Percentiles rank a stretch among this genome's conserved stretches.
These are phyloP conservation scores for Menidia menidia DNA, from an alignment of 2,797 vertebrate species.

Conservation along the genomic window DNA sequence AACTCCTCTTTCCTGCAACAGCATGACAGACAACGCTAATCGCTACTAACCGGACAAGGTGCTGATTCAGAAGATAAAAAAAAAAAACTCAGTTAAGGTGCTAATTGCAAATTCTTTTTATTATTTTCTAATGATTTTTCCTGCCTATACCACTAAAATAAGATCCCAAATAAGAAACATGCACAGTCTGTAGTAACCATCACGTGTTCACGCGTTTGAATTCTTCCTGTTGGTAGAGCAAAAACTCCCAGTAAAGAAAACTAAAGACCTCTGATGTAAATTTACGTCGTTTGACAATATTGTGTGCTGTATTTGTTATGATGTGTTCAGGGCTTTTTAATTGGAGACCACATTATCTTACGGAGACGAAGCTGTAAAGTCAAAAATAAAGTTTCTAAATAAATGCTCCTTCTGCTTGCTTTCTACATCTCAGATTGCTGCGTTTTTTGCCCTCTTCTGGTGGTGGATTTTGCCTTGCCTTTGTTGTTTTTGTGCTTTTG, in stretches of 20 bases:
- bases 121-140: slow-evolving; percentile 71
- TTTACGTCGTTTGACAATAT: slow-evolving; percentile 64
- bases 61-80: slow-evolving; percentile 88
- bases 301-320: slow-evolving; percentile 48
- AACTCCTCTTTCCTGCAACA: slow-evolving; percentile 64
- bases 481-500: slow-evolving; percentile 51
- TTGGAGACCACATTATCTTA: slow-evolving; percentile 55
- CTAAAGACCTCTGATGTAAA: slow-evolving; percentile 74
- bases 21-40: slow-evolving; percentile 76
- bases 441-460: slow-evolving; percentile 73
- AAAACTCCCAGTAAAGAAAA: slow-evolving; percentile 62
- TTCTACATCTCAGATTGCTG: slow-evolving; percentile 64
- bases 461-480: slow-evolving; percentile 70
- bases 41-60: slow-evolving; percentile 85
- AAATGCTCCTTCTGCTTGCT: slow-evolving; percentile 84
- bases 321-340: slow-evolving; percentile 69
- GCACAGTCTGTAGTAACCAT: slow-evolving; percentile 77
- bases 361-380: slow-evolving; percentile 81
- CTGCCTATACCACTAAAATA: slow-evolving; percentile 86
- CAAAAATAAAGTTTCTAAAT: slow-evolving; percentile 87
- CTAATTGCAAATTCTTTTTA: slow-evolving; percentile 82
- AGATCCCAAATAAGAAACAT: slow-evolving; percentile 64
- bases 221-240: slow-evolving; percentile 52
- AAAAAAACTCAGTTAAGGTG: slow-evolving; percentile 88
- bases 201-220: slow-evolving; percentile 52